Conservation (phyloP, 2,113 vertebrate species). For the Cranoglanis bouderius region DNA sequence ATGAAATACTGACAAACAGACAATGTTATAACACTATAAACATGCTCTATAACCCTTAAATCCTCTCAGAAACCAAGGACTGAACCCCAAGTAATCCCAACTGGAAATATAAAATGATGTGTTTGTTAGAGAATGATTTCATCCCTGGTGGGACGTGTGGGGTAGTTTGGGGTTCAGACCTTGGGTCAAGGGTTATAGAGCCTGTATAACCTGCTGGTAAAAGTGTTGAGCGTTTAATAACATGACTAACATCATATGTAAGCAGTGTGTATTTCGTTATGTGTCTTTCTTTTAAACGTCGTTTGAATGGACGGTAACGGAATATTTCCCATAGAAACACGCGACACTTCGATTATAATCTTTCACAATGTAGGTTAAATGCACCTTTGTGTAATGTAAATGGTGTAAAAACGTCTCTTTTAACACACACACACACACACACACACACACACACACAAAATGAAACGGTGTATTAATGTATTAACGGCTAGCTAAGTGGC, state of each 20-base stretch:
- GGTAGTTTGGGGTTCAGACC: not conserved
- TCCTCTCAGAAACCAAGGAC: not conserved
- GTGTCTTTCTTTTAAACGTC: not conserved
- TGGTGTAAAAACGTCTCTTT: not conserved
- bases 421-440: too few species aligned
- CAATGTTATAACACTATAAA: not conserved
- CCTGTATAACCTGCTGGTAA: not conserved
- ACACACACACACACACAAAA: too few species aligned
- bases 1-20: not conserved
- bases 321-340: constrained; percentile 46
- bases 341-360: not conserved
- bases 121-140: not conserved
- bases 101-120: not conserved
- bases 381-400: not conserved
- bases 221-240: too few species aligned
- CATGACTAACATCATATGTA: not conserved
- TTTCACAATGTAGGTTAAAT: not conserved
- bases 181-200: not conserved
- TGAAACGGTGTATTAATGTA: too few species aligned
- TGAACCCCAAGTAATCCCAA: not conserved
- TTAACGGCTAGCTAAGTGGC: constrained; percentile 14
- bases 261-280: not conserved
- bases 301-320: not conserved
- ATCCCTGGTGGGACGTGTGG: not conserved
- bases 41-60: not conserved